These are phyloP conservation scores for Zosterops hypoxanthus DNA, from an alignment of 2,113 vertebrate species.

Conservation along the genomic window DNA sequence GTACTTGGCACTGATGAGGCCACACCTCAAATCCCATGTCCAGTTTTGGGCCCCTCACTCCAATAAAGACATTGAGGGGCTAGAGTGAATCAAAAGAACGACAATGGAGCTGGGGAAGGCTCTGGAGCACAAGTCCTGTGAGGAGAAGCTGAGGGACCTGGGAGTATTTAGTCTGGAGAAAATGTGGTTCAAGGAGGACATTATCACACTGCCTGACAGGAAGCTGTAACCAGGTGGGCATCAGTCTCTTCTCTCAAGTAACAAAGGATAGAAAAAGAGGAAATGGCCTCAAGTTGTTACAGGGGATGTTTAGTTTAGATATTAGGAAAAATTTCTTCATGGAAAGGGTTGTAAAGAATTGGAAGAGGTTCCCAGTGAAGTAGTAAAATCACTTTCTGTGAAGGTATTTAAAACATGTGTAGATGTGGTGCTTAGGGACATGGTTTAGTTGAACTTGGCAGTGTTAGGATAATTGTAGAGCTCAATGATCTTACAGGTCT, in stretches of 20 bases:
- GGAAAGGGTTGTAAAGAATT: neutral
- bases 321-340: neutral
- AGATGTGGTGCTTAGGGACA: neutral
- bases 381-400: accelerated
- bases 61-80: neutral
- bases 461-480: neutral
- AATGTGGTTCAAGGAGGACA: accelerated
- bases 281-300: neutral
- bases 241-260: neutral
- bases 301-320: neutral
- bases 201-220: neutral
- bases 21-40: accelerated
- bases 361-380: neutral
- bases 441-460: neutral
- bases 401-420: neutral
- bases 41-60: neutral
- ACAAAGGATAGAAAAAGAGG: neutral
- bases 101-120: accelerated
- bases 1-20: neutral
- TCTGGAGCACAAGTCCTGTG: neutral
- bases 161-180: accelerated
- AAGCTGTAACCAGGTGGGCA: neutral
- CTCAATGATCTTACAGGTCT: neutral
- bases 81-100: neutral
- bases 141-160: neutral